These are phyloP conservation scores for Heliocidaris tuberculata DNA, from an alignment of 35 echinoderm and acorn worm species.

Conservation along the genomic window DNA sequence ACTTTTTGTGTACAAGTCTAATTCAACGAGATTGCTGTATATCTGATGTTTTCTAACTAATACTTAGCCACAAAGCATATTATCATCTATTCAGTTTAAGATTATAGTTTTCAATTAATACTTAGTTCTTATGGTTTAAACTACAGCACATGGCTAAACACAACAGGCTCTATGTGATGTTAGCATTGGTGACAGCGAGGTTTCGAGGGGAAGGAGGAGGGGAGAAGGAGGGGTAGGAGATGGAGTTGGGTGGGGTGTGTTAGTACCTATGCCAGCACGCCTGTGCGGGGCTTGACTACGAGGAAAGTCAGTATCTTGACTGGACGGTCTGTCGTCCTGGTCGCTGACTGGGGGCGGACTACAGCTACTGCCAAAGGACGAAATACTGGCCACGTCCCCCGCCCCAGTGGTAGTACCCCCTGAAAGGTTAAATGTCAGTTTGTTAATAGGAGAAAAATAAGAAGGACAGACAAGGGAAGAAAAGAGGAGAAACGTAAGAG, in stretches of 20 bases:
- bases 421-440: slow-evolving; percentile 32
- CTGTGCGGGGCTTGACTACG: slow-evolving; percentile 49
- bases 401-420: slow-evolving; percentile 33
- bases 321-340: slow-evolving; percentile 30
- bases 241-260: not conserved
- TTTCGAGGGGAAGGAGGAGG: not conserved
- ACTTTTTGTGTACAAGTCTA: too few species aligned
- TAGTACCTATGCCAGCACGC: slow-evolving; percentile 52
- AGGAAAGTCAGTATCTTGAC: slow-evolving; percentile 38
- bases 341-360: slow-evolving; percentile 90
- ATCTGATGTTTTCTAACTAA: too few species aligned
- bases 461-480: not conserved
- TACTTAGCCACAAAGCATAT: too few species aligned
- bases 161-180: too few species aligned
- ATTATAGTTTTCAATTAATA: too few species aligned
- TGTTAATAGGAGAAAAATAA: slow-evolving; percentile 24
- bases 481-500: not conserved
- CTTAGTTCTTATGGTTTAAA: too few species aligned
- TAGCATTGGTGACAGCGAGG: too few species aligned
- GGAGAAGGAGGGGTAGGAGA: not conserved
- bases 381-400: slow-evolving; percentile 91
- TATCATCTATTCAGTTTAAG: too few species aligned
- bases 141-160: too few species aligned
- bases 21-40: too few species aligned
- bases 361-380: slow-evolving; percentile 90